Base-by-base conservation (phyloP, 2,113 vertebrate species). In the Podocnemis expansa region DNA sequence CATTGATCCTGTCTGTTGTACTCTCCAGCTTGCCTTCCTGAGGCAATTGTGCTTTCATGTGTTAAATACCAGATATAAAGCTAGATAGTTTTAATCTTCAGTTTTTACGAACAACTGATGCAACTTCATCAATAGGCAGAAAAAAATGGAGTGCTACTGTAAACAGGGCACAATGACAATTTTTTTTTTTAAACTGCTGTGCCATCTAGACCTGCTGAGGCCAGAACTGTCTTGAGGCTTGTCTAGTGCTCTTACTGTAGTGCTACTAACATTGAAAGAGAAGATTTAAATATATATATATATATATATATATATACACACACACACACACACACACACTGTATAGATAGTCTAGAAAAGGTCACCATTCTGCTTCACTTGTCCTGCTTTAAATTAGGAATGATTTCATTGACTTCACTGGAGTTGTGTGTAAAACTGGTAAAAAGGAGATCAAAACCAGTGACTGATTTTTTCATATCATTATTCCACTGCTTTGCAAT, bases 141-240 rank as follows among this genome's bases (percentile, higher is more conserved):
- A 76, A 94, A 8, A 27, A 5, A 87, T 34, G 38, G 31, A 60
- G 13, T 38, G 81, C 5, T 79, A 31, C 43, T 17, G n/a, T 1
- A 88, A 56, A 14, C 0, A 76, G 31, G 52, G 13, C 22, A 83
- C 0, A 5, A n/a, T n/a, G n/a, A n/a, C n/a, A n/a, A n/a, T n/a
- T 60, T 31, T 79, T 45, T 83, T 24, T 84, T 41, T 54, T 22
- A 78, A 41, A 49, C 12, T 29, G 78, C 41, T n/a, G 63, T 67
- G 63, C 16, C 34, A 47, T 11, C 5, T n/a, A 51, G 22, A 21
- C 2, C 2, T 76, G 49, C 8, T 84, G 60, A 52, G 25, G 63
- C 27, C 54, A 87, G 21, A 45, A 51, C 13, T 19, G 29, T 31
- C 11, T 58, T 17, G 21, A 89, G 27, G 52, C 2, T 10, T 88